Conservation (phyloP, 2,797 vertebrate species). For the Triplophysa bombifrons region DNA sequence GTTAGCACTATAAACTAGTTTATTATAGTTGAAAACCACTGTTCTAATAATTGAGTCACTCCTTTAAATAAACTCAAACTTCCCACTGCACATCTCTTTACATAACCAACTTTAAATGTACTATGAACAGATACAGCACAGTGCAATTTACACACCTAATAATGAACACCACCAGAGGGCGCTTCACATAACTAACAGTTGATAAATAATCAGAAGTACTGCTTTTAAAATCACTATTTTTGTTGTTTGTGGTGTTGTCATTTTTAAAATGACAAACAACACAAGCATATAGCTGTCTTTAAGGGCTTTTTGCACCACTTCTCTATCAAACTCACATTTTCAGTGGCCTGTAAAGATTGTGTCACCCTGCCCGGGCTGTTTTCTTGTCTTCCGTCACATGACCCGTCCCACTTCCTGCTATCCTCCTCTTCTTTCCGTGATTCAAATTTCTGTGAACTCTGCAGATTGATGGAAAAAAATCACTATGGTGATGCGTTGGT, state of each 20-base stretch:
- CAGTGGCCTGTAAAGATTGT: constrained; percentile 78
- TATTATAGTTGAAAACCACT: too few relatives aligned
- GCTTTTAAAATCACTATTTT: background rate
- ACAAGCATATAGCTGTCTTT: background rate
- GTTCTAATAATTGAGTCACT: too few relatives aligned
- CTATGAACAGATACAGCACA: background rate
- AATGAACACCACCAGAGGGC: constrained; percentile 47
- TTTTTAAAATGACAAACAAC: background rate
- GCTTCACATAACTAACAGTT: background rate
- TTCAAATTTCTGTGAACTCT: constrained; percentile 88
- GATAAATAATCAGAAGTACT: background rate
- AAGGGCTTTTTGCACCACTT: background rate
- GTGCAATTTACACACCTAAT: background rate
- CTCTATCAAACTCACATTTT: constrained; percentile 76
- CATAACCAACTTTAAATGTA: background rate
- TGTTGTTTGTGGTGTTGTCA: too few relatives aligned
- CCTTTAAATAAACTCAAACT: background rate
- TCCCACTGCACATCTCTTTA: background rate
- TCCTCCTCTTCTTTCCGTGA: constrained; percentile 82
- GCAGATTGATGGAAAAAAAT: constrained; percentile 50
- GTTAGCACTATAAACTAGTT: background rate
- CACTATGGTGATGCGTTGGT: background rate
- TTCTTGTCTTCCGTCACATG: constrained; percentile 81
- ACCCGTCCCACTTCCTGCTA: constrained; percentile 83
- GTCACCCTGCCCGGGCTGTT: constrained; percentile 73